Conservation (phyloP, 2,113 vertebrate genomes). For the Puffinus mauretanicus region DNA sequence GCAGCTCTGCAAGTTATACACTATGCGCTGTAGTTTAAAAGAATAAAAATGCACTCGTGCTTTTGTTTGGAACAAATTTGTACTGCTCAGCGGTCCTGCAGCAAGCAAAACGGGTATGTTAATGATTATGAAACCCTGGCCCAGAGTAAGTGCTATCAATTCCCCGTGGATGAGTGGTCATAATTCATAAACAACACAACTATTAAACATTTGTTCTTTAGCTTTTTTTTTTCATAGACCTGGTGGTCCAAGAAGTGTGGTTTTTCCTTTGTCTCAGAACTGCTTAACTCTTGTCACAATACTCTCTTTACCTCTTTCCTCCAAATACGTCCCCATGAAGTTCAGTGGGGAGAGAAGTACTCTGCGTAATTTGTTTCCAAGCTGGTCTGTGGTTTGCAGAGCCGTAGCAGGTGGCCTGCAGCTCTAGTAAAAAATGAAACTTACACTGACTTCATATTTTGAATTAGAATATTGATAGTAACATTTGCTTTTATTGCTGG, state of each 20-base stretch:
- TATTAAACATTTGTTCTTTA: background rate
- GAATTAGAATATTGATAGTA: background rate
- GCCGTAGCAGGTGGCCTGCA: background rate
- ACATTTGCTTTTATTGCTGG: background rate
- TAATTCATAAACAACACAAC: background rate
- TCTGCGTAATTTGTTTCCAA: background rate
- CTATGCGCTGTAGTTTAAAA: background rate
- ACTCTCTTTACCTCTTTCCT: background rate
- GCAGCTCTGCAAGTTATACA: background rate
- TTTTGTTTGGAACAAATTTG: background rate
- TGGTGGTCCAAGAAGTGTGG: background rate
- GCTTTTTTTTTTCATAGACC: background rate
- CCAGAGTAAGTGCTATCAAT: background rate
- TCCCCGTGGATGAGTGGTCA: background rate
- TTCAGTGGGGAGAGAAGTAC: background rate
- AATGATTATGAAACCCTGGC: background rate
- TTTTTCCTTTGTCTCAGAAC: background rate
- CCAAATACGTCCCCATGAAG: rapidly evolving
- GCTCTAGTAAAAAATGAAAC: background rate
- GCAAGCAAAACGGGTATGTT: background rate
- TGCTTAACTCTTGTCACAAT: background rate
- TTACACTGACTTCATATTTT: background rate
- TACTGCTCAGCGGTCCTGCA: background rate
- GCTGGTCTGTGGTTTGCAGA: background rate
- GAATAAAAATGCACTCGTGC: background rate